A percentile compares a stretch with the other conserved stretches of the same genome.
Conservation (phyloP, 2,888 invertebrate species). For the Hermodice carunculata region DNA sequence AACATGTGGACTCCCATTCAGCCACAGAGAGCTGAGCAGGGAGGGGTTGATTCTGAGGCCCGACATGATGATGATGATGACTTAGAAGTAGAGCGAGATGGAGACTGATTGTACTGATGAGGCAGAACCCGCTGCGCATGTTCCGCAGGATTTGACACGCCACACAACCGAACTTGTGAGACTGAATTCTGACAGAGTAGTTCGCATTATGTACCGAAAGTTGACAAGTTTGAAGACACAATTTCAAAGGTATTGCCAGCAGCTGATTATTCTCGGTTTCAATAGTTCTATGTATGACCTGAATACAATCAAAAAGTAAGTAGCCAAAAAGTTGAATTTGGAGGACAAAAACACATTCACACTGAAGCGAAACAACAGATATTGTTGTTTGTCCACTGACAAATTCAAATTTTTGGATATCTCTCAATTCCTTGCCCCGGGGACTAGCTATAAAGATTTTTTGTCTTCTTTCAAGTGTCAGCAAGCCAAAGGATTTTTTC, state of each 20-base stretch:
- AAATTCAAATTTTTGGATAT: conserved; percentile 7
- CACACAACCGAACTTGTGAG: no score
- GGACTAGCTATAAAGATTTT: conserved; percentile 1
- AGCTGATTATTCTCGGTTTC: background rate
- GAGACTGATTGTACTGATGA: background rate
- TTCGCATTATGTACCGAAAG: no score
- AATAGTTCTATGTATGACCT: conserved; percentile 4
- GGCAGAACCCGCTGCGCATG: background rate
- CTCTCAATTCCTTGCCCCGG: background rate
- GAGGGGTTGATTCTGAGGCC: background rate
- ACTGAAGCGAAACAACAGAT: background rate
- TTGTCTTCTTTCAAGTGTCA: background rate
- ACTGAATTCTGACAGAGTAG: no score
- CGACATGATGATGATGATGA: background rate
- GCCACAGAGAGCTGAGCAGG: background rate
- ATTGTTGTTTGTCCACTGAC: background rate
- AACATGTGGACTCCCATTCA: no score
- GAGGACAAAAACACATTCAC: background rate
- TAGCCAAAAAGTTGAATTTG: background rate
- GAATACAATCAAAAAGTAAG: conserved; percentile 1
- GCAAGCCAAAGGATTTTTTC: conserved; percentile 5
- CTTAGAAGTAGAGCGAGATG: background rate
- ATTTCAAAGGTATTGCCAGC: background rate
- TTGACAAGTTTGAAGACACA: background rate
- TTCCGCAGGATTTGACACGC: no score